Percentiles rank a stretch among this genome's conserved stretches.
Conservation (phyloP, 2,888 invertebrate genomes). For the Drosophila nigricruria region DNA sequence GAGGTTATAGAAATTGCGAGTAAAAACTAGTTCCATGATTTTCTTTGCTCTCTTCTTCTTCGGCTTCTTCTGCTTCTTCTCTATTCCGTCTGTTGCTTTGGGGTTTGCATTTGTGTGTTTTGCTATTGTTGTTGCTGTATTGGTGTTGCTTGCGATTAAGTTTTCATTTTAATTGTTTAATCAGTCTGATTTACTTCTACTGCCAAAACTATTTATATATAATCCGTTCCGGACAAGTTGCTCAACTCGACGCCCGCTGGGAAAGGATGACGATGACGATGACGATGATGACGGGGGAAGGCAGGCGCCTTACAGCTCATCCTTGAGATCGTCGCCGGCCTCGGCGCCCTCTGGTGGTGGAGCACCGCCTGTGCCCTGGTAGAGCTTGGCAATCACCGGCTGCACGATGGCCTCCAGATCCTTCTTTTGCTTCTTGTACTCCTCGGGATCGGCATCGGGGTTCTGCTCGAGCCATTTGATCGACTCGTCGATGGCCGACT, state of each 20-base stretch:
- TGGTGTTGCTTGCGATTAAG: conserved; percentile 53
- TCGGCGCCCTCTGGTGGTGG: conserved; percentile 90
- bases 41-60: not conserved
- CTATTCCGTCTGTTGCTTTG: conserved; percentile 21
- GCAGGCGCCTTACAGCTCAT: conserved; percentile 89
- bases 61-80: not conserved
- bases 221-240: conserved; percentile 31
- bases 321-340: conserved; percentile 92
- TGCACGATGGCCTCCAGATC: conserved; percentile 97
- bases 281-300: not conserved
- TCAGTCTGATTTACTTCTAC: conserved; percentile 82
- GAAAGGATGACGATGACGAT: not conserved
- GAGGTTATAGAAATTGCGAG: conserved; percentile 26
- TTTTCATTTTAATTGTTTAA: conserved; percentile 67
- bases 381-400: conserved; percentile 98
- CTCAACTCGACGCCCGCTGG: not conserved
- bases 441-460: conserved; percentile 95
- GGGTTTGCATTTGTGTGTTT: conserved; percentile 27
- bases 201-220: conserved; percentile 70
- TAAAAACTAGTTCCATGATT: conserved; percentile 3
- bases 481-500: conserved; percentile 97
- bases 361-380: conserved; percentile 93
- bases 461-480: conserved; percentile 99
- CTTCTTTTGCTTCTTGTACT: conserved; percentile 97
- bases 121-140: conserved; percentile 32